A percentile compares a stretch with the other conserved stretches of the same genome.
Evolutionary conservation across 2,888 invertebrate genomes (phyloP).

Genomic region (Cryptocheilus praepositus): DNA sequence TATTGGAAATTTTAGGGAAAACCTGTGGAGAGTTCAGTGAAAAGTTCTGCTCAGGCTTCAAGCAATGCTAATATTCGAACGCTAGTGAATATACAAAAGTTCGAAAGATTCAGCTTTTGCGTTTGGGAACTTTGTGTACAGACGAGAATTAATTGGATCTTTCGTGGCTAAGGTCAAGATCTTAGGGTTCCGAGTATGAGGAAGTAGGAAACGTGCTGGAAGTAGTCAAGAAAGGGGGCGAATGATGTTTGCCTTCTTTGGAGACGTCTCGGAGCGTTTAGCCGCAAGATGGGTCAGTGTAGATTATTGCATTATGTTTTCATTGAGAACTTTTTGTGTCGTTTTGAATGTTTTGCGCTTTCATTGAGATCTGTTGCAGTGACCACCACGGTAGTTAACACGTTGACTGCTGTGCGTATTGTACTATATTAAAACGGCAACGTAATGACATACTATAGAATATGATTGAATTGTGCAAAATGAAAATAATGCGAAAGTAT

Average conservation of each 20-base stretch:
- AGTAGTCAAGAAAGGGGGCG: slow-evolving; percentile 2
- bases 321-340: no score
- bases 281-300: slow-evolving; percentile 9
- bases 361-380: no score
- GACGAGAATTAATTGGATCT: no score
- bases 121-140: neutral
- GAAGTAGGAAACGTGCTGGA: slow-evolving; percentile 18
- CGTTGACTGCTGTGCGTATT: no score
- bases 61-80: neutral
- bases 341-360: no score
- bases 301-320: slow-evolving; percentile 15
- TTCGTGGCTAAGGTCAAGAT: no score
- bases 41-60: neutral
- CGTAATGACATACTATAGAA: no score
- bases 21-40: neutral
- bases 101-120: neutral
- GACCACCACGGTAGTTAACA: no score
- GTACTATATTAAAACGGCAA: no score
- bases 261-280: neutral
- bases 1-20: no score
- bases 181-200: neutral
- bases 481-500: no score
- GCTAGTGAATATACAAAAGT: neutral
- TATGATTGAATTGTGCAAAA: no score
- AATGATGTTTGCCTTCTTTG: slow-evolving; percentile 20